Percentiles rank a stretch among this genome's conserved stretches.
Evolutionary conservation across 2,888 invertebrate genomes (phyloP).

Genomic region (Panzeria rudis): DNA sequence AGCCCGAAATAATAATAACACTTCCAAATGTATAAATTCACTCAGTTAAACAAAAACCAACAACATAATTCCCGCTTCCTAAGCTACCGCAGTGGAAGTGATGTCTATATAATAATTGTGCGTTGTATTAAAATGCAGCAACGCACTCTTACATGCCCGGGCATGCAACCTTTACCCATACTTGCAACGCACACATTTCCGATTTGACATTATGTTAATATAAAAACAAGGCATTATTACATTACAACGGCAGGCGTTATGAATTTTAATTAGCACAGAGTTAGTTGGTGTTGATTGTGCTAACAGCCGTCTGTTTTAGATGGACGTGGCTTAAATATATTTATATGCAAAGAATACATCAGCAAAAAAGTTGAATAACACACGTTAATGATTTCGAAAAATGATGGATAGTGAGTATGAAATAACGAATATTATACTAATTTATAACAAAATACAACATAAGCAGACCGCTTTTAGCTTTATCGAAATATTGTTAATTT

Average conservation of each 20-base stretch:
- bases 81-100: too few species aligned
- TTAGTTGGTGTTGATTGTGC: not conserved
- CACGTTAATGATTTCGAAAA: slow-evolving; percentile 15
- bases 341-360: not conserved
- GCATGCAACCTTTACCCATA: not conserved
- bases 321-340: not conserved
- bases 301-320: not conserved
- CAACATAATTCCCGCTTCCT: too few species aligned
- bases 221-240: slow-evolving; percentile 26
- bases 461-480: not conserved
- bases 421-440: too few species aligned
- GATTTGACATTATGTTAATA: slow-evolving; percentile 29
- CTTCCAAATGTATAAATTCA: too few species aligned
- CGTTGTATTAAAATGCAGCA: slow-evolving; percentile 16
- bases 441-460: not conserved
- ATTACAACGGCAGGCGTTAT: slow-evolving; percentile 11
- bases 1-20: too few species aligned
- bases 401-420: not conserved
- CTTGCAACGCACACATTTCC: slow-evolving; percentile 18
- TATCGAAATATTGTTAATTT: not conserved
- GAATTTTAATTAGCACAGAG: slow-evolving; percentile 31
- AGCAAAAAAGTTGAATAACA: not conserved
- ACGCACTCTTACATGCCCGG: not conserved
- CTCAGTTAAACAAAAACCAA: too few species aligned
- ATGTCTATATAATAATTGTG: not conserved